Evolutionary conservation across 1,140 invertebrate species (phyloP).

Genomic region (Riptortus pedestris): DNA sequence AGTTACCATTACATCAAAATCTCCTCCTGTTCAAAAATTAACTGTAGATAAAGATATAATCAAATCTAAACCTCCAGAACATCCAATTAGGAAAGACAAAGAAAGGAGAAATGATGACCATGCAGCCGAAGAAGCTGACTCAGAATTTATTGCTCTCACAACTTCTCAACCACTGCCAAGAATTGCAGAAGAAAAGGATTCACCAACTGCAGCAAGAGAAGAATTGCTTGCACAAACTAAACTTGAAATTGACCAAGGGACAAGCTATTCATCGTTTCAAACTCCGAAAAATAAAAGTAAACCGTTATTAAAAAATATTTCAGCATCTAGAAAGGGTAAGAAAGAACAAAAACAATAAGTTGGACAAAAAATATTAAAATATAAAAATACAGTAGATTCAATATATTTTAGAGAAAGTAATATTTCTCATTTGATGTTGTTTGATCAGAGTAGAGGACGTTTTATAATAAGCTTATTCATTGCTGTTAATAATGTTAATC

Average conservation of each 20-base stretch:
- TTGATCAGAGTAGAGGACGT: too few relatives aligned
- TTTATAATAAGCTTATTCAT: too few relatives aligned
- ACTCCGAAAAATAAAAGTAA: too few relatives aligned
- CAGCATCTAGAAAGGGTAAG: too few relatives aligned
- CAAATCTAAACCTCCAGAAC: slow-evolving; percentile 31
- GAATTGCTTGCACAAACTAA: slow-evolving; percentile 20
- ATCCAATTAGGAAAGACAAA: slow-evolving; percentile 25
- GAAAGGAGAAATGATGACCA: slow-evolving; percentile 19
- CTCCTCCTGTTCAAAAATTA: slow-evolving; percentile 38
- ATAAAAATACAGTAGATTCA: too few relatives aligned
- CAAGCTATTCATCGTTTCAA: too few relatives aligned
- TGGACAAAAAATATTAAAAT: too few relatives aligned
- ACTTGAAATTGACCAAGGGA: not conserved
- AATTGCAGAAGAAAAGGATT: slow-evolving; percentile 75
- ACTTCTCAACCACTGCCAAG: slow-evolving; percentile 49
- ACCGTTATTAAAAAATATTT: too few relatives aligned
- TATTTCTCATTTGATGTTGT: too few relatives aligned
- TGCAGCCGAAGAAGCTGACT: slow-evolving; percentile 25
- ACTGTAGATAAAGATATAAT: slow-evolving; percentile 25
- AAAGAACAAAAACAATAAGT: too few relatives aligned
- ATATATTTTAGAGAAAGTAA: too few relatives aligned
- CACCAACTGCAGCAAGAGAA: slow-evolving; percentile 51
- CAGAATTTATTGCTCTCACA: slow-evolving; percentile 37
- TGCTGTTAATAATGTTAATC: too few relatives aligned
- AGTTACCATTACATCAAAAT: slow-evolving; percentile 40